Evolutionary conservation across 2,113 vertebrate species (phyloP), one percentile per base, ranked within the genome.

Genomic region (Pycnonotus jocosus): DNA sequence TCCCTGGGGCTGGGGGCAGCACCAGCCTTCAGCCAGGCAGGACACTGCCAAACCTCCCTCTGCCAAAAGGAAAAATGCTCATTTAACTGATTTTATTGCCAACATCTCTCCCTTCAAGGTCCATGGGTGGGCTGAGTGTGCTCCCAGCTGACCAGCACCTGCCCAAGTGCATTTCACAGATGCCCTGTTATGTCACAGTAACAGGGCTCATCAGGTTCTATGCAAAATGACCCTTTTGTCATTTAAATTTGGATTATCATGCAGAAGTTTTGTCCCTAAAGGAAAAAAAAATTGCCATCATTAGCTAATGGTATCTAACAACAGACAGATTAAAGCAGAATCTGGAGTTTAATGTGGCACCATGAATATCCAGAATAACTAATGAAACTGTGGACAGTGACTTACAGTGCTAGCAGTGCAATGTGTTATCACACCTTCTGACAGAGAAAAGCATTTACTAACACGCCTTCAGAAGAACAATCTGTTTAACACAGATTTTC

Each of bases 251-350:
- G 23, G 21, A n/a, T 38, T 70, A 31, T 24, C 8, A 40, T 2
- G 4, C 9, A 72, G 7, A 57, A 56, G 11, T 38, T 68, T 42
- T 54, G 16, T 62, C 24, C 19, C 5, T 23, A 30, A 15, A 69
- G 18, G 7, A 1, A 17, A 16, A 45, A 37, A 69, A 45, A 53
- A 64, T 10, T 1, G 7, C 4, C 23, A 47, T 14, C 0, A 0
- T 42, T 51, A 35, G 21, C 30, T 25, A 76, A 35, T 1, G 9
- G 19, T 23, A 77, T 56, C 50, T 60, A 78, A 61, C 40, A 71
- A 30, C 0, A 25, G 27, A 35, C 15, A 21, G 23, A 50, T 50
- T 30, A 47, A 74, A 44, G 22, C 33, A 62, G 38, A 89, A 33
- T 21, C 50, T 15, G 7, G 12, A 23, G 2, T 81, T 86, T 44